Evolutionary conservation across 1,140 invertebrate species (phyloP).

Genomic region (Panagrolaimus sp.): DNA sequence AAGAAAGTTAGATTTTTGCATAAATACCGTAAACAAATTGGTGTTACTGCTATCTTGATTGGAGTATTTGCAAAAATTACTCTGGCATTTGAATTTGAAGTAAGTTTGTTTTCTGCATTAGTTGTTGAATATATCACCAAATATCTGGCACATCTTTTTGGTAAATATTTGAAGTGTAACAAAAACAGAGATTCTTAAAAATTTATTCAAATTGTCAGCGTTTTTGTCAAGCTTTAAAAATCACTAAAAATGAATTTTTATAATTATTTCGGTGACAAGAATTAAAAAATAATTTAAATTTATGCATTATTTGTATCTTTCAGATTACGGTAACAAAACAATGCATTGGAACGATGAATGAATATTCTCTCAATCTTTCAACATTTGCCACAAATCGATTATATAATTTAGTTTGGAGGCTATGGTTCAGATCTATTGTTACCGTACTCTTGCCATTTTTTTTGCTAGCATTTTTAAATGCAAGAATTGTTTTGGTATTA

Average conservation of each 20-base stretch:
- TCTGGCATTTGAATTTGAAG: slow-evolving; percentile 39
- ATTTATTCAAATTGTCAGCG: too few relatives aligned
- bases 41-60: slow-evolving; percentile 34
- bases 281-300: not conserved
- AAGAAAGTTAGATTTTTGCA: slow-evolving; percentile 25
- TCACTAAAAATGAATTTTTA: too few relatives aligned
- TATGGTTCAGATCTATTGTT: slow-evolving; percentile 31
- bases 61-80: slow-evolving; percentile 48
- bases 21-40: slow-evolving; percentile 39
- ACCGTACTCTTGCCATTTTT: slow-evolving; percentile 50
- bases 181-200: too few relatives aligned
- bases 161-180: too few relatives aligned
- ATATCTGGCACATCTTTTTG: too few relatives aligned
- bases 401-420: slow-evolving; percentile 44
- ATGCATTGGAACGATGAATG: slow-evolving; percentile 44
- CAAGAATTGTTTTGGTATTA: slow-evolving; percentile 38
- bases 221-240: too few relatives aligned
- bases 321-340: slow-evolving; percentile 33
- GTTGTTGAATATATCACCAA: too few relatives aligned
- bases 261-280: too few relatives aligned
- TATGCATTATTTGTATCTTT: slow-evolving; percentile 10
- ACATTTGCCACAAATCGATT: slow-evolving; percentile 29
- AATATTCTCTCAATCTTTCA: slow-evolving; percentile 37
- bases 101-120: slow-evolving; percentile 21
- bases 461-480: slow-evolving; percentile 42